Percentiles rank a stretch among this genome's conserved stretches.
Evolutionary conservation across 2,113 vertebrate genomes (phyloP).

Genomic region (Calyptommatus sinebrachiatus): DNA sequence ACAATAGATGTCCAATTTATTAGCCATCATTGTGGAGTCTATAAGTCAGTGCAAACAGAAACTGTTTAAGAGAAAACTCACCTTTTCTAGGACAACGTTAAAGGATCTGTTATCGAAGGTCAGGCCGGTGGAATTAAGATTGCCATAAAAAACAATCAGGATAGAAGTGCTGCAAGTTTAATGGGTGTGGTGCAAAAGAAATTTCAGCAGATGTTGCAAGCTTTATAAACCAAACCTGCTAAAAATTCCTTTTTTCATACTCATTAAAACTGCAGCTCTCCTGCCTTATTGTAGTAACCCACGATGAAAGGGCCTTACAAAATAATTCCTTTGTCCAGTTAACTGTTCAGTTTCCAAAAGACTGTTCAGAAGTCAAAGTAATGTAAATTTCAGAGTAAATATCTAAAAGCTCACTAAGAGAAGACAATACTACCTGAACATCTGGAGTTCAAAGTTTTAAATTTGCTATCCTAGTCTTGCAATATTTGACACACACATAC

Average conservation of each 20-base stretch:
- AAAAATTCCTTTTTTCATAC: no score
- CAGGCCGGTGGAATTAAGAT: neutral
- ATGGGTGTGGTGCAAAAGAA: no score
- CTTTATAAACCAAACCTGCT: no score
- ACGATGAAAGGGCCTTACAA: neutral
- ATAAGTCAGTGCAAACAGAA: neutral
- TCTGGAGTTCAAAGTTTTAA: neutral
- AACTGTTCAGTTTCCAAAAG: neutral
- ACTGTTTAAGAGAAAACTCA: neutral
- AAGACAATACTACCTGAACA: neutral
- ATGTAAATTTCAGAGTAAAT: neutral
- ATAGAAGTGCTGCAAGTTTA: no score
- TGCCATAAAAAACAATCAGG: no score
- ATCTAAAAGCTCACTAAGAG: neutral
- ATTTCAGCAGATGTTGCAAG: no score
- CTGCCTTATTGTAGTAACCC: no score
- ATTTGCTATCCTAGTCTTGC: no score
- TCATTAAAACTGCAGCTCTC: no score
- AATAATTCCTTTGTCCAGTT: neutral
- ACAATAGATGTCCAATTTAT: neutral
- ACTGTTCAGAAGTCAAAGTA: neutral
- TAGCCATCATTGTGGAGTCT: neutral
- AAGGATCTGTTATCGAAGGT: neutral
- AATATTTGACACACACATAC: no score
- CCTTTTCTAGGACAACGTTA: neutral